Evolutionary conservation across 1,140 invertebrate genomes (phyloP).

Genomic region (Polypedilum vanderplanki): DNA sequence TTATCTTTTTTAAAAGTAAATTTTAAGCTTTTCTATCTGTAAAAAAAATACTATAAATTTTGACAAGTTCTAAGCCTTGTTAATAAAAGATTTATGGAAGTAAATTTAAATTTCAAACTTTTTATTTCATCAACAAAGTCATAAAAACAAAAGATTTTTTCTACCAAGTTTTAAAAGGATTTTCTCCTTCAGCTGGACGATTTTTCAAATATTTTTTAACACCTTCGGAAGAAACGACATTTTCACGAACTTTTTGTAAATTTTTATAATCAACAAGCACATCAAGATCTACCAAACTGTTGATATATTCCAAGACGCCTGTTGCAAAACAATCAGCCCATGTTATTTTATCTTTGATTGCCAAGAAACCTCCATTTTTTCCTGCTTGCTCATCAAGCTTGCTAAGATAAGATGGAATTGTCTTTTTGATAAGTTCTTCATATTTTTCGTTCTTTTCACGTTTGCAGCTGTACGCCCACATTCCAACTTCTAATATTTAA

Average conservation of each 20-base stretch:
- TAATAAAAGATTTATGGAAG: no score
- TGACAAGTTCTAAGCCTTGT: no score
- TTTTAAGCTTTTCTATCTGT: no score
- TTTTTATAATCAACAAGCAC: conserved; percentile 52
- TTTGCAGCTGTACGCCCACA: not conserved
- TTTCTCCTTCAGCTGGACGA: conserved; percentile 43
- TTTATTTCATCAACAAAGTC: no score
- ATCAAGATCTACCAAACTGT: conserved; percentile 49
- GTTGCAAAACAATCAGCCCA: conserved; percentile 61
- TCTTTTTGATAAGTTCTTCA: conserved; percentile 45
- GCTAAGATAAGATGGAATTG: conserved; percentile 52
- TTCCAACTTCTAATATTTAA: conserved; percentile 38
- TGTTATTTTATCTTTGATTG: conserved; percentile 48
- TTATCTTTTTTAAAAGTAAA: no score
- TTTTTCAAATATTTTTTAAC: conserved; percentile 60
- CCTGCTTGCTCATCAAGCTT: conserved; percentile 51
- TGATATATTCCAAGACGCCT: conserved; percentile 53
- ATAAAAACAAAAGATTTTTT: not conserved
- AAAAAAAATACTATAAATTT: no score
- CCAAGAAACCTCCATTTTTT: conserved; percentile 51
- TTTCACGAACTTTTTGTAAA: conserved; percentile 49
- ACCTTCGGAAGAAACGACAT: conserved; percentile 48
- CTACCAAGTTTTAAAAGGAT: not conserved
- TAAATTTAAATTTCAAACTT: not conserved
- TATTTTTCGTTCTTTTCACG: conserved; percentile 36